Conservation (phyloP, 2,113 vertebrate species). For the Mionectes macconnelli region DNA sequence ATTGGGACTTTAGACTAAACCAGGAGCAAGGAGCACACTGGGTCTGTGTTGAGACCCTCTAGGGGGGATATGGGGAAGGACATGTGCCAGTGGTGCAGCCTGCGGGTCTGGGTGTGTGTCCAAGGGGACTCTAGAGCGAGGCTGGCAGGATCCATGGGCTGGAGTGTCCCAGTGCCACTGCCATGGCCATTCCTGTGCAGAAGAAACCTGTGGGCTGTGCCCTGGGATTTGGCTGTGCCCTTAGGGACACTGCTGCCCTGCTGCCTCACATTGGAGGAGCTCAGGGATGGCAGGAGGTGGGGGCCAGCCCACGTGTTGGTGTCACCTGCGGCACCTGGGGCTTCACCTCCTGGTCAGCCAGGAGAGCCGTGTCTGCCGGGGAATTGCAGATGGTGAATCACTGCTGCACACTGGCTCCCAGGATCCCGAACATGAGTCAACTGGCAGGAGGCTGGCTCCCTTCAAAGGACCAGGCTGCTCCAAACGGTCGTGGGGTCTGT, state of each 20-base stretch:
- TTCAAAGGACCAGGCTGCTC: neutral
- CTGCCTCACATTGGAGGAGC: neutral
- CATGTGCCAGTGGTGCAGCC: fast-evolving
- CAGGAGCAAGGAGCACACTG: fast-evolving
- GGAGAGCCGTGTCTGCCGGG: neutral
- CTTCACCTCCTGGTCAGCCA: neutral
- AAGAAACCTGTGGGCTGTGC: neutral
- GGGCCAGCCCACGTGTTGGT: fast-evolving
- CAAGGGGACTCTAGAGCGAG: neutral
- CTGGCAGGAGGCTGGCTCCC: neutral
- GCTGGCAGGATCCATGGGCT: fast-evolving
- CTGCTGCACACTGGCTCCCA: neutral
- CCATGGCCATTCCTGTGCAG: fast-evolving
- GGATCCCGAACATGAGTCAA: neutral
- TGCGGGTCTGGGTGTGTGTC: fast-evolving
- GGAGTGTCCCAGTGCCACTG: fast-evolving
- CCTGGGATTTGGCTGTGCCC: fast-evolving
- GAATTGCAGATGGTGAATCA: constrained; percentile 52
- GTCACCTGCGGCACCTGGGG: neutral
- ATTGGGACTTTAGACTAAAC: neutral
- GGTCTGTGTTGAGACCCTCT: fast-evolving
- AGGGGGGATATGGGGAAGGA: neutral
- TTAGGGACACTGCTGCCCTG: neutral
- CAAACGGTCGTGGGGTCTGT: fast-evolving
- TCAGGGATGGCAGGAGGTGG: fast-evolving